phyloP scores from a whole-genome alignment of 2,888 invertebrate species.

The Drymonia ruficornis region DNA sequence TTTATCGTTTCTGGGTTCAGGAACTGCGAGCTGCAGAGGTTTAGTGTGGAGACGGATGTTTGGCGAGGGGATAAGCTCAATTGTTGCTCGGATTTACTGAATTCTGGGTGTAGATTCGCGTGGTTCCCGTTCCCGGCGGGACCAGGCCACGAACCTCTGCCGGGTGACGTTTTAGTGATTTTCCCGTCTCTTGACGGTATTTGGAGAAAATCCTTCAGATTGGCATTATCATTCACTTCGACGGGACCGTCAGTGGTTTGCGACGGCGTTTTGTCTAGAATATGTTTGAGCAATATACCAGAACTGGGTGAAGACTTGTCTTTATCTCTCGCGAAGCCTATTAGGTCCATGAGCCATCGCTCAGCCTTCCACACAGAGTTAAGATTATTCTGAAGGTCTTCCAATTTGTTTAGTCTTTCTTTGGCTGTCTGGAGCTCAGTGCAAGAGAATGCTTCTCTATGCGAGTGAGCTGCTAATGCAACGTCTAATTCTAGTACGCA shows the following conservation, averaged over 20 bases:
- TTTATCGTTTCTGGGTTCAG: slow-evolving; percentile 75
- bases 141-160: slow-evolving; percentile 94
- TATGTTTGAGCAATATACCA: slow-evolving; percentile 75
- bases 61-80: slow-evolving; percentile 83
- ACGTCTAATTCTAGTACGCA: slow-evolving; percentile 97
- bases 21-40: slow-evolving; percentile 83
- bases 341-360: slow-evolving; percentile 98
- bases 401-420: slow-evolving; percentile 91
- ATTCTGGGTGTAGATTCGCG: slow-evolving; percentile 86
- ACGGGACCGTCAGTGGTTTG: slow-evolving; percentile 60
- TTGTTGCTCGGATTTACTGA: slow-evolving; percentile 94
- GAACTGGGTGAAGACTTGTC: slow-evolving; percentile 74
- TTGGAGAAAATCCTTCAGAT: slow-evolving; percentile 84
- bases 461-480: slow-evolving; percentile 95
- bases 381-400: slow-evolving; percentile 93
- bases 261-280: slow-evolving; percentile 66
- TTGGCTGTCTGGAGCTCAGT: slow-evolving; percentile 94
- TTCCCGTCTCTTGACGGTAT: slow-evolving; percentile 90
- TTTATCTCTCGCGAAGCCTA: slow-evolving; percentile 95
- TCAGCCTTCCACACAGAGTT: slow-evolving; percentile 97
- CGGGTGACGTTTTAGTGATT: slow-evolving; percentile 90
- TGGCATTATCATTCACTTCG: slow-evolving; percentile 74
- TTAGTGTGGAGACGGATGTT: slow-evolving; percentile 77
- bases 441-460: slow-evolving; percentile 97
- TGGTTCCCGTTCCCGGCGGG: slow-evolving; percentile 86